Evolutionary conservation across 1,140 invertebrate genomes (phyloP).

Genomic region (Aporrectodea caliginosa): DNA sequence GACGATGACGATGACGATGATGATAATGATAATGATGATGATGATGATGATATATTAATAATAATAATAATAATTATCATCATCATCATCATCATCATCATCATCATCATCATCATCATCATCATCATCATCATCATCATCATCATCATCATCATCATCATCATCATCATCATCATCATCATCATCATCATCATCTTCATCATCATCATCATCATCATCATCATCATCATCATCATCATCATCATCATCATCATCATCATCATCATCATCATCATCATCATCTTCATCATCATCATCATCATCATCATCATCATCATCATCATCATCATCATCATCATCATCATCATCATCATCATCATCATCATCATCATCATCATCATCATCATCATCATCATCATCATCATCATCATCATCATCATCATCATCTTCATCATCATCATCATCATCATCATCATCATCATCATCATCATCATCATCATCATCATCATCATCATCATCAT

Average conservation of each 20-base stretch:
- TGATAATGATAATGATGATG: too few species aligned
- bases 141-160: slow-evolving; percentile 17
- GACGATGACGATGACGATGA: too few species aligned
- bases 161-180: slow-evolving; percentile 21
- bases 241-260: slow-evolving; percentile 17
- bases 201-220: slow-evolving; percentile 19
- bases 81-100: slow-evolving; percentile 14
- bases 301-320: slow-evolving; percentile 22
- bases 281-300: slow-evolving; percentile 7
- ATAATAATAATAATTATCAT: neutral
- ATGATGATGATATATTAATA: too few species aligned
- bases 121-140: slow-evolving; percentile 22
- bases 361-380: slow-evolving; percentile 20
- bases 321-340: slow-evolving; percentile 21
- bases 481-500: too few species aligned
- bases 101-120: slow-evolving; percentile 13
- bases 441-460: slow-evolving; percentile 20
- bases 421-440: slow-evolving; percentile 22
- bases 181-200: slow-evolving; percentile 16
- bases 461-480: slow-evolving; percentile 17
- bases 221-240: slow-evolving; percentile 21
- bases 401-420: slow-evolving; percentile 17
- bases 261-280: slow-evolving; percentile 17
- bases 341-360: slow-evolving; percentile 20
- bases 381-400: slow-evolving; percentile 20